Conservation (phyloP, 2,888 invertebrate species). For the Fragum whitleyi region DNA sequence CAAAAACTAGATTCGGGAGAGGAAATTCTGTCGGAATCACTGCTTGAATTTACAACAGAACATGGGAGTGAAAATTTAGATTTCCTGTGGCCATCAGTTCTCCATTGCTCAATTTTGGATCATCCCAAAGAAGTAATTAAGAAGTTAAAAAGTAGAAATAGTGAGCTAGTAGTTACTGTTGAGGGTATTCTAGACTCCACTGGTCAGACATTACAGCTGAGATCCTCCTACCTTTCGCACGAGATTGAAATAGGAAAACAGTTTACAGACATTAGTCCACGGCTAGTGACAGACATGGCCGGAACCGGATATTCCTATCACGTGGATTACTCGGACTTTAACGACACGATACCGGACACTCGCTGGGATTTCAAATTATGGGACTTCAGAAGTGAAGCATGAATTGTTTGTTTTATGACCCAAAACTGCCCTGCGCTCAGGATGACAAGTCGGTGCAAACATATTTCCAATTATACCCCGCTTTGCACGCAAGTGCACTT, state of each 20-base stretch:
- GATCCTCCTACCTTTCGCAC: conserved; percentile 71
- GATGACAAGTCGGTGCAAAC: no score
- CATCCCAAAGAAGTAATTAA: conserved; percentile 87
- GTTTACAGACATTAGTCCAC: conserved; percentile 68
- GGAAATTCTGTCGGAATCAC: conserved; percentile 95
- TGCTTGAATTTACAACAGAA: conserved; percentile 95
- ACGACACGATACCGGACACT: conserved; percentile 41
- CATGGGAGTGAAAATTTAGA: conserved; percentile 96
- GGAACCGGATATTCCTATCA: conserved; percentile 40
- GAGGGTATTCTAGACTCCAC: conserved; percentile 90
- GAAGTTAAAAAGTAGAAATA: conserved; percentile 94
- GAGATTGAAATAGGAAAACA: conserved; percentile 74
- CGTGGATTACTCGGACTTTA: conserved; percentile 54
- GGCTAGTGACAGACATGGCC: conserved; percentile 43
- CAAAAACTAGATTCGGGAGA: conserved; percentile 94
- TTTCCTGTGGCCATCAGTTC: conserved; percentile 94
- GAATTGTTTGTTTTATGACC: not conserved
- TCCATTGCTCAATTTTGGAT: conserved; percentile 87
- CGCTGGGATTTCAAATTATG: conserved; percentile 48
- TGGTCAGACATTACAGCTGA: conserved; percentile 72
- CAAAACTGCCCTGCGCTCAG: no score
- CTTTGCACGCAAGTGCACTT: no score
- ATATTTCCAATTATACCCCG: no score
- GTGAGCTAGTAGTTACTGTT: conserved; percentile 97
- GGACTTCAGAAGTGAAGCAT: conserved; percentile 6